Evolutionary conservation across 2,888 invertebrate genomes (phyloP).

Genomic region (Tinea trinotella): DNA sequence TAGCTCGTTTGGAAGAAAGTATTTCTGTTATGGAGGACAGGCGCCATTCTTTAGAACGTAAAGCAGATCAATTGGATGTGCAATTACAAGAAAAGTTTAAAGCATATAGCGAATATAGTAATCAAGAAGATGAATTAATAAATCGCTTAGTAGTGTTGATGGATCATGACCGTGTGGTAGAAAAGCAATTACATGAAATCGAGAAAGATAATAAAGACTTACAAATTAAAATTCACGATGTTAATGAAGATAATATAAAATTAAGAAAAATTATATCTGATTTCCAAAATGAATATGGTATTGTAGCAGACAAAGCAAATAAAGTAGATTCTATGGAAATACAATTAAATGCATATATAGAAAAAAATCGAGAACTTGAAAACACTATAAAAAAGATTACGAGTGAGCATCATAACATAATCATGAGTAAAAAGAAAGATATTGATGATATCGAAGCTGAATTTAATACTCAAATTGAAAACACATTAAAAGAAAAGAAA

Average conservation of each 20-base stretch:
- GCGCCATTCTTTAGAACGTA: constrained; percentile 72
- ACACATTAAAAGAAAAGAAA: constrained; percentile 63
- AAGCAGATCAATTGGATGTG: constrained; percentile 73
- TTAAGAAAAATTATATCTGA: constrained; percentile 55
- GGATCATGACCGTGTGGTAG: constrained; percentile 75
- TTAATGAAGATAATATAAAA: constrained; percentile 66
- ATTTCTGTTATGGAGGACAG: constrained; percentile 74
- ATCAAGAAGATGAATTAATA: constrained; percentile 75
- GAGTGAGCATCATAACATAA: constrained; percentile 46
- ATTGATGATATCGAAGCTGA: constrained; percentile 59
- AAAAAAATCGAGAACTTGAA: constrained; percentile 58
- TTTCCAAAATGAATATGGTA: constrained; percentile 50
- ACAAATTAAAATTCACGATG: constrained; percentile 64
- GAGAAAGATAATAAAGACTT: constrained; percentile 70
- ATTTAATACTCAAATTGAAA: constrained; percentile 59
- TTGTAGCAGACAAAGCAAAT: constrained; percentile 44
- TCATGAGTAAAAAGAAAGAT: constrained; percentile 53
- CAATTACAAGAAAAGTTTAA: constrained; percentile 74
- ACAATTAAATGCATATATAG: constrained; percentile 41
- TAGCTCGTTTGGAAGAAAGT: constrained; percentile 77
- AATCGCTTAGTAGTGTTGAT: constrained; percentile 74
- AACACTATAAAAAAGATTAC: constrained; percentile 44
- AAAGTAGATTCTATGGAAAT: constrained; percentile 42
- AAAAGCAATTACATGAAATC: constrained; percentile 74
- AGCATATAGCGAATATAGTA: constrained; percentile 71